phyloP scores from a whole-genome alignment of 2,888 invertebrate genomes.

The Hyposoter didymator region DNA sequence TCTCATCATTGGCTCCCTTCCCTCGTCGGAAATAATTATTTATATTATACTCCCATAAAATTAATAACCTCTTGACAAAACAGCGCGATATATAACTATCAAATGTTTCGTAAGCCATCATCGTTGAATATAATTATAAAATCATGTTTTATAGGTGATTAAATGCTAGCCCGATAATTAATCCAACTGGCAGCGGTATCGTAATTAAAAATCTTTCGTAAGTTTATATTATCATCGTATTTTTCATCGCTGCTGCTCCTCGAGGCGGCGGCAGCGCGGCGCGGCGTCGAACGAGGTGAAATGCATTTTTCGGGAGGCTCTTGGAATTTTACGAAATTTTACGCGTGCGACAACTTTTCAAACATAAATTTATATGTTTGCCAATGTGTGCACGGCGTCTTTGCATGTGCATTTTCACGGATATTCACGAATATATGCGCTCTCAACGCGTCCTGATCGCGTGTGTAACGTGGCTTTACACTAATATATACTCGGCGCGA shows the following conservation, averaged over 20 bases:
- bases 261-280: no score
- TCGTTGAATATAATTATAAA: constrained; percentile 17
- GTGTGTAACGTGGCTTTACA: constrained; percentile 12
- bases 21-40: neutral
- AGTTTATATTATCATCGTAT: neutral
- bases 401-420: neutral
- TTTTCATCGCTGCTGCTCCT: neutral
- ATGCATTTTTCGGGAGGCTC: neutral
- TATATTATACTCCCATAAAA: neutral
- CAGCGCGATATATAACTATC: neutral
- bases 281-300: neutral
- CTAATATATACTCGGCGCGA: constrained; percentile 46
- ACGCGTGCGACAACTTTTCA: neutral
- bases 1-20: neutral
- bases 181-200: neutral
- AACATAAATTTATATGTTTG: neutral
- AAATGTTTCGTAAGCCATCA: neutral
- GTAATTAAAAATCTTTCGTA: constrained; percentile 14
- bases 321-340: neutral
- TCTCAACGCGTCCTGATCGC: constrained; percentile 22
- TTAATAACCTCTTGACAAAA: neutral
- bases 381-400: neutral
- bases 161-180: constrained; percentile 12
- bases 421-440: neutral
- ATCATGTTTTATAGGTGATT: neutral